A percentile compares a stretch with the other conserved stretches of the same genome.
Evolutionary conservation across 2,797 vertebrate species (phyloP).

Genomic region (Cercopithecus hamlyni): DNA sequence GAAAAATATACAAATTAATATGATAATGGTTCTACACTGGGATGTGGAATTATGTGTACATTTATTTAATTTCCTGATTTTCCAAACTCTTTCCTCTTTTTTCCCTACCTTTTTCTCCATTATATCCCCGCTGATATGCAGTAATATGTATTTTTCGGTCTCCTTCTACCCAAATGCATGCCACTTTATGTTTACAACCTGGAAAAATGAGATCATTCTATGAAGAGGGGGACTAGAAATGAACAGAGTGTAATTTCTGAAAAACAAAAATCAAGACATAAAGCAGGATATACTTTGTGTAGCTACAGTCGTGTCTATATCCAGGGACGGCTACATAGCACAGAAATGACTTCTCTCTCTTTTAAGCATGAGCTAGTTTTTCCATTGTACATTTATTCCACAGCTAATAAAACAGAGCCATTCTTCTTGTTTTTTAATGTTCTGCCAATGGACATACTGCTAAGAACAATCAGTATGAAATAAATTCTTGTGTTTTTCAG

Average conservation of each 20-base stretch:
- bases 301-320: constrained; percentile 3
- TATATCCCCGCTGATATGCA: background rate
- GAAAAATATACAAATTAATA: background rate
- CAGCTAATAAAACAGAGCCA: constrained; percentile 74
- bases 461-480: constrained; percentile 77
- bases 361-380: constrained; percentile 76
- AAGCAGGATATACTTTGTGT: background rate
- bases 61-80: background rate
- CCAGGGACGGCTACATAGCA: constrained; percentile 62
- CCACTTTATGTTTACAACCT: background rate
- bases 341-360: constrained; percentile 72
- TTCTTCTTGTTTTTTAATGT: constrained; percentile 75
- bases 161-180: background rate
- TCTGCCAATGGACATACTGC: constrained; percentile 74
- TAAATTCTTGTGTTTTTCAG: constrained; percentile 62
- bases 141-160: background rate
- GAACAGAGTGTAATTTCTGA: background rate
- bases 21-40: background rate
- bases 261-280: constrained; percentile 35
- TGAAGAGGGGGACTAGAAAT: background rate
- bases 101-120: background rate
- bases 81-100: background rate
- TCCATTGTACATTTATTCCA: constrained; percentile 80
- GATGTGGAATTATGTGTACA: background rate
- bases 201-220: constrained; percentile 8